These are phyloP conservation scores for Mystacornis crossleyi DNA, from an alignment of 2,113 vertebrate genomes.

Conservation along the genomic window DNA sequence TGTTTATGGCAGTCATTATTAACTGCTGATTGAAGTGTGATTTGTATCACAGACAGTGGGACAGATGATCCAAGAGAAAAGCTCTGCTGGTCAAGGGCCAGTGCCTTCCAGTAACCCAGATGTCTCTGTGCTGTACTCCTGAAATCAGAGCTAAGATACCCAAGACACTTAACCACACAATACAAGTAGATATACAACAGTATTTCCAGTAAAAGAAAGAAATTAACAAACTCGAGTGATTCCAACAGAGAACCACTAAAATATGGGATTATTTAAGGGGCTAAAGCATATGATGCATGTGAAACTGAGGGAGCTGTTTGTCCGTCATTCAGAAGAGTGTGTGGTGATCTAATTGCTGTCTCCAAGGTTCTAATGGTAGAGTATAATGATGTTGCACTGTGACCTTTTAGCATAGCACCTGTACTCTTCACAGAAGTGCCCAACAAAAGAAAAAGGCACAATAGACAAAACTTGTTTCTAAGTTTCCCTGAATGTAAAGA, in stretches of 20 bases:
- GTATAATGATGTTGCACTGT: rapidly evolving
- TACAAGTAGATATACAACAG: not conserved
- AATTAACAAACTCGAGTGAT: not conserved
- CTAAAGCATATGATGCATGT: not conserved
- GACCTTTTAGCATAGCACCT: not conserved
- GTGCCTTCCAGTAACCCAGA: not conserved
- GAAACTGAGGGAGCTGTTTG: not conserved
- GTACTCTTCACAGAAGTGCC: not conserved
- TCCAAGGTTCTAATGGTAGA: not conserved
- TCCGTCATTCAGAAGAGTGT: not conserved
- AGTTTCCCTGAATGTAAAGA: not conserved
- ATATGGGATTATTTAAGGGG: not conserved
- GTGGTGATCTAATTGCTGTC: not conserved
- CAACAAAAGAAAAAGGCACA: not conserved
- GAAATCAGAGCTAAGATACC: not conserved
- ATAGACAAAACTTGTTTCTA: not conserved
- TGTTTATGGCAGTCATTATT: not conserved
- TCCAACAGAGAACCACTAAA: not conserved
- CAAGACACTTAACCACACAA: not conserved
- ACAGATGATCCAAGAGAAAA: not conserved
- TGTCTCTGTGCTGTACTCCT: not conserved
- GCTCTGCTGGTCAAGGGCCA: not conserved
- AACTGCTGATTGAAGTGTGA: not conserved
- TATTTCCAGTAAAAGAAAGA: not conserved
- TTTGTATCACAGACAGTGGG: not conserved